Percentiles rank a stretch among this genome's conserved stretches.
These are phyloP conservation scores for Oligia latruncula DNA, from an alignment of 2,888 invertebrate genomes.

Conservation along the genomic window DNA sequence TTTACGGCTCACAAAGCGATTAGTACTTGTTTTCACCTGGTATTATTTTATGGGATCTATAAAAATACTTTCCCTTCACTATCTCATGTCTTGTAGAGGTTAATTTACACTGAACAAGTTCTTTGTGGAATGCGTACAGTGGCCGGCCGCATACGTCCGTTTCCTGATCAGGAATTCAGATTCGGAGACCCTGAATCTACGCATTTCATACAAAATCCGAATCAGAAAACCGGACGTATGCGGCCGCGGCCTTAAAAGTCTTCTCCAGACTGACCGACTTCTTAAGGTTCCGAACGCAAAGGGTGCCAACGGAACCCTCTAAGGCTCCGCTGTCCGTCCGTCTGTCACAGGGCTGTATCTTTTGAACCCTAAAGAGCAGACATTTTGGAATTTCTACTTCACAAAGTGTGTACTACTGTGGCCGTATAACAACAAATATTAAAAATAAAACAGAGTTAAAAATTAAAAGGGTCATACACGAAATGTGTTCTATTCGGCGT, in stretches of 20 bases:
- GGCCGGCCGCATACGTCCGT: too few relatives aligned
- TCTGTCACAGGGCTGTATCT: neutral
- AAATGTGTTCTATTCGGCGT: neutral
- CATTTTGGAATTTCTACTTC: neutral
- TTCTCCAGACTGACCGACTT: neutral
- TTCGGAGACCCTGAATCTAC: too few relatives aligned
- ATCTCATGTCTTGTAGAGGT: neutral
- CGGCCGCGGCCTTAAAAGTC: neutral
- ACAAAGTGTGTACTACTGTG: neutral
- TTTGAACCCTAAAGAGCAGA: neutral
- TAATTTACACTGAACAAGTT: neutral
- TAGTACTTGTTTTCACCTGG: conserved; percentile 12
- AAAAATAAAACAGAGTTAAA: neutral
- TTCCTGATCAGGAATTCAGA: too few relatives aligned
- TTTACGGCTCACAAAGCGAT: conserved; percentile 4
- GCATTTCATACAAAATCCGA: too few relatives aligned
- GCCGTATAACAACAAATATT: neutral
- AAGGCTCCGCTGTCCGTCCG: neutral
- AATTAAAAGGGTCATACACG: neutral
- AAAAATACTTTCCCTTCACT: conserved; percentile 15
- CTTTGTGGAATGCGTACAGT: neutral
- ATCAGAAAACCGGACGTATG: too few relatives aligned
- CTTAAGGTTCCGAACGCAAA: neutral
- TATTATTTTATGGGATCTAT: conserved; percentile 17
- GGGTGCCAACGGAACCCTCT: neutral